phyloP scores from a whole-genome alignment of 2,797 vertebrate genomes.

The Melanotaenia pygmaea region DNA sequence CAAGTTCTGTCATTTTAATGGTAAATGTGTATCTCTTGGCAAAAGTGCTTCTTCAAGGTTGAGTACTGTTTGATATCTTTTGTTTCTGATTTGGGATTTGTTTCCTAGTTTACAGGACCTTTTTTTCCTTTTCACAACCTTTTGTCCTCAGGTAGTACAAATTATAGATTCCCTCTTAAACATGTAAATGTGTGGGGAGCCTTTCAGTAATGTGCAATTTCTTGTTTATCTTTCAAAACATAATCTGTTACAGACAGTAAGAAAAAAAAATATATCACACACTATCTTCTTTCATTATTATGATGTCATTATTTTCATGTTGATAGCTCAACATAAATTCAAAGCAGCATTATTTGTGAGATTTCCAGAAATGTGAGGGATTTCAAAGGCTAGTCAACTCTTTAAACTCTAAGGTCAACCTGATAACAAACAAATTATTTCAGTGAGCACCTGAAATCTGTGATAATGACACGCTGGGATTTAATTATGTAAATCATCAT shows the following conservation, averaged over 20 bases:
- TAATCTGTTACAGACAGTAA: no score
- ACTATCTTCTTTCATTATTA: neutral
- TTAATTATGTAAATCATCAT: conserved; percentile 7
- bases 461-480: conserved; percentile 36
- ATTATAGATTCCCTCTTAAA: neutral
- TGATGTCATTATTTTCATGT: conserved; percentile 3
- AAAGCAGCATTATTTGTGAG: conserved; percentile 1
- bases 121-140: neutral
- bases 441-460: conserved; percentile 24
- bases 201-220: neutral
- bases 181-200: neutral
- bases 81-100: neutral
- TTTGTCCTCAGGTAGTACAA: neutral
- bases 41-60: neutral
- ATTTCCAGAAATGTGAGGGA: conserved; percentile 2
- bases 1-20: neutral
- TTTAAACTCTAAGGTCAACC: conserved; percentile 56
- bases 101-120: neutral
- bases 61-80: neutral
- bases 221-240: neutral
- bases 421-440: conserved; percentile 38
- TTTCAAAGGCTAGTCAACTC: conserved; percentile 18
- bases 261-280: no score
- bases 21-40: neutral
- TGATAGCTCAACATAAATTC: conserved; percentile 24